Percentiles rank a stretch among this genome's conserved stretches.
phyloP scores from a whole-genome alignment of 2,888 invertebrate genomes.

The Lacanobia wlatinum region DNA sequence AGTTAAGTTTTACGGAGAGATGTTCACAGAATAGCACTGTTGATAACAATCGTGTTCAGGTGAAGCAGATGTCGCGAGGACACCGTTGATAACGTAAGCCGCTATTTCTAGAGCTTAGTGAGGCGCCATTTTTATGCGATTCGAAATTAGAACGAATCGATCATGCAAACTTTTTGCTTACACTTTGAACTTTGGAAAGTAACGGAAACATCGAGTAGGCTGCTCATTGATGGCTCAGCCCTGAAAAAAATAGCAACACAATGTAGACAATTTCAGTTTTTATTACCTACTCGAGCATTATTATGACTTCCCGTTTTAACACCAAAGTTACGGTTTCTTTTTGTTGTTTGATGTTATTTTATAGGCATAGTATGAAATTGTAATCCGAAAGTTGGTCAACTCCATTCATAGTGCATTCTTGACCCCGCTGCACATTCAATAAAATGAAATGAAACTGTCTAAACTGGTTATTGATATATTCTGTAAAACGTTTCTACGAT shows the following conservation, averaged over 20 bases:
- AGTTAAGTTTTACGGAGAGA: too few relatives aligned
- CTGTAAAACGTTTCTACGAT: slow-evolving; percentile 18
- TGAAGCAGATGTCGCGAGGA: slow-evolving; percentile 64
- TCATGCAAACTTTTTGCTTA: slow-evolving; percentile 26
- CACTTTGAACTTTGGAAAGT: slow-evolving; percentile 30
- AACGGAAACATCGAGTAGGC: slow-evolving; percentile 16
- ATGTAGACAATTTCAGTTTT: slow-evolving; percentile 12
- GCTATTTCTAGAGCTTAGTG: slow-evolving; percentile 64
- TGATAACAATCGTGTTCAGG: slow-evolving; percentile 63
- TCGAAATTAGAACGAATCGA: slow-evolving; percentile 49
- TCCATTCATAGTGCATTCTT: slow-evolving; percentile 44
- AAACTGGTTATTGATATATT: slow-evolving; percentile 47
- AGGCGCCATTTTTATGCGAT: slow-evolving; percentile 49
- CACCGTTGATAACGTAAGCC: slow-evolving; percentile 69
- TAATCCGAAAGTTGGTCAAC: slow-evolving; percentile 41
- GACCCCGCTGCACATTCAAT: slow-evolving; percentile 40
- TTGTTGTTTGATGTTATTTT: background rate
- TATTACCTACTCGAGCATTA: background rate
- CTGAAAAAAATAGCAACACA: slow-evolving; percentile 1
- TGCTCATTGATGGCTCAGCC: background rate
- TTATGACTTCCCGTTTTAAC: slow-evolving; percentile 11
- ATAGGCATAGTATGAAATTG: slow-evolving; percentile 17
- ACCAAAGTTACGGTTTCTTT: background rate
- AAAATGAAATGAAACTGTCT: slow-evolving; percentile 38
- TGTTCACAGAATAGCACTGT: too few relatives aligned